A percentile compares a stretch with the other conserved stretches of the same genome.
phyloP scores from a whole-genome alignment of 2,888 invertebrate genomes.

The Lithophane socia region DNA sequence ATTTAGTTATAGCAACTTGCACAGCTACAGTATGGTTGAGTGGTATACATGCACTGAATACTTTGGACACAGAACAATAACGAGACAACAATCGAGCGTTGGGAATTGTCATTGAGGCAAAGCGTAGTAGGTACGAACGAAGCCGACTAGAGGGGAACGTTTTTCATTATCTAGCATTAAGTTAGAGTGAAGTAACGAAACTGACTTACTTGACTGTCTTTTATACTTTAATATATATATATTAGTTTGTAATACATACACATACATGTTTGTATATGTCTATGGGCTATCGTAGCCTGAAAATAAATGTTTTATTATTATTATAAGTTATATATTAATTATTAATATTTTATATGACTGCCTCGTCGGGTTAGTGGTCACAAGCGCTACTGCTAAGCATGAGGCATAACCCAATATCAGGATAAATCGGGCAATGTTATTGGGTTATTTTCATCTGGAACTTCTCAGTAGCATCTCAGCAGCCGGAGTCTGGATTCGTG shows the following conservation, averaged over 20 bases:
- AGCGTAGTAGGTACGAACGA: constrained; percentile 45
- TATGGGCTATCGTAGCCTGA: no score
- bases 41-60: constrained; percentile 81
- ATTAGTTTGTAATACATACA: no score
- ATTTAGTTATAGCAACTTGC: constrained; percentile 44
- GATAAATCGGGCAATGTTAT: no score
- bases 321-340: neutral
- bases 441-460: no score
- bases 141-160: constrained; percentile 41
- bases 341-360: neutral
- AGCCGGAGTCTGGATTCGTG: neutral
- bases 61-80: constrained; percentile 75
- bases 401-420: no score
- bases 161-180: constrained; percentile 49
- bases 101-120: constrained; percentile 70
- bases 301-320: no score
- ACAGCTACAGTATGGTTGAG: constrained; percentile 72
- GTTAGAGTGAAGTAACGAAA: constrained; percentile 36
- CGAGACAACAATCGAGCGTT: constrained; percentile 71
- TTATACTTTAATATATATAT: no score
- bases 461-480: no score
- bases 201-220: neutral
- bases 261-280: no score
- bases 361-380: neutral
- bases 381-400: no score